Percentiles rank a stretch among this genome's conserved stretches.
These are phyloP conservation scores for Tetrao urogallus DNA, from an alignment of 2,113 vertebrate species.

Conservation along the genomic window DNA sequence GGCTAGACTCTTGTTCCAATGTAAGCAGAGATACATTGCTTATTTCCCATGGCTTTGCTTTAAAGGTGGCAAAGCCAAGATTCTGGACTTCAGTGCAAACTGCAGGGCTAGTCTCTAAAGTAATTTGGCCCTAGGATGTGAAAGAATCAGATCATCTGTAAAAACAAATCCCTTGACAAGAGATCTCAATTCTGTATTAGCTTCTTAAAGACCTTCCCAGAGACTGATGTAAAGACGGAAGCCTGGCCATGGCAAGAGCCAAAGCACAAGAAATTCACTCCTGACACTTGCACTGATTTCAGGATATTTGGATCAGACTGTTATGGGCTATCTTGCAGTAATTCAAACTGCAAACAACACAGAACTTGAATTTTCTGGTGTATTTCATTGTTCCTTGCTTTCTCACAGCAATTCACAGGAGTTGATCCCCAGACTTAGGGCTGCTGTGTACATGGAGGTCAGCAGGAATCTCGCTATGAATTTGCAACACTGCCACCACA, in stretches of 20 bases:
- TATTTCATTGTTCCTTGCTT: background rate
- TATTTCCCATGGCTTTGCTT: background rate
- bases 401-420: background rate
- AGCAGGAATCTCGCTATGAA: background rate
- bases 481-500: background rate
- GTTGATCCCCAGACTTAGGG: background rate
- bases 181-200: background rate
- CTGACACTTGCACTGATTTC: background rate
- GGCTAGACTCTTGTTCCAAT: background rate
- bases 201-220: background rate
- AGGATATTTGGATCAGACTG: background rate
- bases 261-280: background rate
- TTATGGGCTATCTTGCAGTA: background rate
- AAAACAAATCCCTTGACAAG: background rate
- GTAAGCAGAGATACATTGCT: background rate
- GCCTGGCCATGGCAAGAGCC: background rate
- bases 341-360: background rate
- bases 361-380: background rate
- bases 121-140: background rate
- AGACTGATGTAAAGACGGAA: background rate
- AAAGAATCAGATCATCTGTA: background rate
- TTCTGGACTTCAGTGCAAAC: background rate
- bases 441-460: background rate
- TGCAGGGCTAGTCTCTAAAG: background rate
- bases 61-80: background rate